Evolutionary conservation across 2,888 invertebrate genomes (phyloP).

Genomic region (Prenolepis imparis): DNA sequence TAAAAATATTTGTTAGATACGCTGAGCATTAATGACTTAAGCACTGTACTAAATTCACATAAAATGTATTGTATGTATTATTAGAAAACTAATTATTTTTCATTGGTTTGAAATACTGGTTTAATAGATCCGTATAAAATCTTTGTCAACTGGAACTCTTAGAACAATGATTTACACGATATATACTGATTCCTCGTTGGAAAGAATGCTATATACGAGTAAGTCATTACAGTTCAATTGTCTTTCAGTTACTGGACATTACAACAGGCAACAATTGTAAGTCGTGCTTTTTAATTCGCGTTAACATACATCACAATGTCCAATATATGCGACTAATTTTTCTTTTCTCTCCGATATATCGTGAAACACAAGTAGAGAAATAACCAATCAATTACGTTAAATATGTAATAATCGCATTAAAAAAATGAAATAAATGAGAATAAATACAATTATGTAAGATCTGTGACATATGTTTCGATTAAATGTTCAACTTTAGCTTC

Average conservation of each 20-base stretch:
- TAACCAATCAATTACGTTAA: conserved; percentile 24
- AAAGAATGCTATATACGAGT: conserved; percentile 77
- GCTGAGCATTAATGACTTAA: conserved; percentile 84
- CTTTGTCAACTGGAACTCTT: conserved; percentile 84
- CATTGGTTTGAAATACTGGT: conserved; percentile 86
- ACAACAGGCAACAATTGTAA: conserved; percentile 52
- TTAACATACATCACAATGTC: conserved; percentile 53
- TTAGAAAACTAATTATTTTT: conserved; percentile 85
- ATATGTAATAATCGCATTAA: conserved; percentile 31
- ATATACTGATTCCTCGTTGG: conserved; percentile 68
- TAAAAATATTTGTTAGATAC: conserved; percentile 84
- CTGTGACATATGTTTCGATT: conserved; percentile 52
- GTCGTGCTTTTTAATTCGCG: conserved; percentile 43
- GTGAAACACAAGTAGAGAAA: conserved; percentile 36
- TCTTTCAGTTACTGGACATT: conserved; percentile 53
- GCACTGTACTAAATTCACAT: conserved; percentile 80
- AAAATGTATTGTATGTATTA: conserved; percentile 81
- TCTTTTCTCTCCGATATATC: conserved; percentile 21
- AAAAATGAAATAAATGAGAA: conserved; percentile 51
- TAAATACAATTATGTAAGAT: conserved; percentile 54
- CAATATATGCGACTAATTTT: conserved; percentile 45
- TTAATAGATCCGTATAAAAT: conserved; percentile 85
- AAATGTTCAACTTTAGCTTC: conserved; percentile 49
- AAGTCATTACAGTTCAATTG: conserved; percentile 58
- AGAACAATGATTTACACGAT: conserved; percentile 82